A percentile compares a stretch with the other conserved stretches of the same genome.
phyloP scores from a whole-genome alignment of 2,888 invertebrate species.

The Cotesia congregata region DNA sequence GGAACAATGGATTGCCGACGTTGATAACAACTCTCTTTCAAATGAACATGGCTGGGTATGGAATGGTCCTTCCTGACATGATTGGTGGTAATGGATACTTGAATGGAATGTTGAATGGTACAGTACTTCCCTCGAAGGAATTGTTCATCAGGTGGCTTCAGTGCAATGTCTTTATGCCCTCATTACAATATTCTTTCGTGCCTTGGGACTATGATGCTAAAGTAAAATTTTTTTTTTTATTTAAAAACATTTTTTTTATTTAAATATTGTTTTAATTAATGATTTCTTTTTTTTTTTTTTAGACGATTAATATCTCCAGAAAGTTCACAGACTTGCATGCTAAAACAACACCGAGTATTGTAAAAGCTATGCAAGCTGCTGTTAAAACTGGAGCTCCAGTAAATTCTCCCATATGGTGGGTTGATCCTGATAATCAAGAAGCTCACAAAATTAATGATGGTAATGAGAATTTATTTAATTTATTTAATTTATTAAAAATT shows the following conservation, averaged over 20 bases:
- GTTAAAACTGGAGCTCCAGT: slow-evolving; percentile 78
- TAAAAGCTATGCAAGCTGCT: slow-evolving; percentile 75
- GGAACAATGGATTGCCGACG: slow-evolving; percentile 80
- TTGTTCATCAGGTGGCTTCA: slow-evolving; percentile 85
- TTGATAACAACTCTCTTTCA: slow-evolving; percentile 81
- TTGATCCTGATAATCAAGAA: slow-evolving; percentile 77
- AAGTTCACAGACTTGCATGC: slow-evolving; percentile 79
- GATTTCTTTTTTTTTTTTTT: slow-evolving; percentile 55
- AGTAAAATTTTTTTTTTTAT: slow-evolving; percentile 45
- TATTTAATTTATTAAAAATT: not conserved
- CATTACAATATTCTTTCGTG: slow-evolving; percentile 83
- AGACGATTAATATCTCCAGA: slow-evolving; percentile 77
- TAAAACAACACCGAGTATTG: slow-evolving; percentile 74
- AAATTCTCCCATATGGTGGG: slow-evolving; percentile 90
- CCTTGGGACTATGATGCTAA: slow-evolving; percentile 84
- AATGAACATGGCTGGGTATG: slow-evolving; percentile 73
- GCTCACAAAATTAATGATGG: slow-evolving; percentile 72
- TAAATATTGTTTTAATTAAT: not conserved
- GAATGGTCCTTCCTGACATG: slow-evolving; percentile 85
- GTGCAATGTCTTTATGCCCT: slow-evolving; percentile 83
- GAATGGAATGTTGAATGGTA: slow-evolving; percentile 71
- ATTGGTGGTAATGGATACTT: slow-evolving; percentile 79
- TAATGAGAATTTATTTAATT: slow-evolving; percentile 45
- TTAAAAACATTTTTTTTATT: slow-evolving; percentile 4
- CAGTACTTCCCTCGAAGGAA: slow-evolving; percentile 71